phyloP scores from a whole-genome alignment of 2,888 invertebrate genomes.

The Salticus scenicus region DNA sequence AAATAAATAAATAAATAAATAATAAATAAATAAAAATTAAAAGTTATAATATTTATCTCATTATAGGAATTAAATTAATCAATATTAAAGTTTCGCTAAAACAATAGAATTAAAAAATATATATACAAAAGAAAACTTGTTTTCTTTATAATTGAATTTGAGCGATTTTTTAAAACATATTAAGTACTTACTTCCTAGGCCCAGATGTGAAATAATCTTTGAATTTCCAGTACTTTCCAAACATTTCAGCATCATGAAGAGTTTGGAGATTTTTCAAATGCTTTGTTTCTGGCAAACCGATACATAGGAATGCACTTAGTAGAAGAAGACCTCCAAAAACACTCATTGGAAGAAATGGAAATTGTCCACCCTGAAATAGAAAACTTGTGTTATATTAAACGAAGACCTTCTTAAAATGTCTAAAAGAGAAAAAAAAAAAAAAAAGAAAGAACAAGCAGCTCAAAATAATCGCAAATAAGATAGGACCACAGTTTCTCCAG shows the following conservation, averaged over 20 bases:
- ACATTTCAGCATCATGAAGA: conserved; percentile 64
- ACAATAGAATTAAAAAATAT: too few relatives aligned
- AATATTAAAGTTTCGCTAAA: too few relatives aligned
- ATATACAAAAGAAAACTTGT: background rate
- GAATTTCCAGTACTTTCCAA: conserved; percentile 70
- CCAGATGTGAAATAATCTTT: conserved; percentile 59
- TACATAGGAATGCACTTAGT: conserved; percentile 37
- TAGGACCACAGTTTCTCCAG: too few relatives aligned
- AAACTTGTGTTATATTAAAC: too few relatives aligned
- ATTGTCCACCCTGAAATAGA: conserved; percentile 51
- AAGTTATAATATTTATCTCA: too few relatives aligned
- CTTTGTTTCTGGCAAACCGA: conserved; percentile 63
- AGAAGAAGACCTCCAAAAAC: conserved; percentile 50
- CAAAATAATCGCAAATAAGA: too few relatives aligned
- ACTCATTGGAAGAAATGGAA: conserved; percentile 50
- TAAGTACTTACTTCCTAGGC: conserved; percentile 56
- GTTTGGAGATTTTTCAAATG: conserved; percentile 55
- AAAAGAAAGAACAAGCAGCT: too few relatives aligned
- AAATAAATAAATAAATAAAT: too few relatives aligned
- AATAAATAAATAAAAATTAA: too few relatives aligned
- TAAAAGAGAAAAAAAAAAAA: too few relatives aligned
- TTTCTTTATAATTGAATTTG: background rate
- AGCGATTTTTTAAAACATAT: background rate
- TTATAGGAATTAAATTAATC: too few relatives aligned
- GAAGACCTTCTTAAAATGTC: too few relatives aligned